Evolutionary conservation across 2,113 vertebrate species (phyloP).

Genomic region (Tenebrosternarchus preto): DNA sequence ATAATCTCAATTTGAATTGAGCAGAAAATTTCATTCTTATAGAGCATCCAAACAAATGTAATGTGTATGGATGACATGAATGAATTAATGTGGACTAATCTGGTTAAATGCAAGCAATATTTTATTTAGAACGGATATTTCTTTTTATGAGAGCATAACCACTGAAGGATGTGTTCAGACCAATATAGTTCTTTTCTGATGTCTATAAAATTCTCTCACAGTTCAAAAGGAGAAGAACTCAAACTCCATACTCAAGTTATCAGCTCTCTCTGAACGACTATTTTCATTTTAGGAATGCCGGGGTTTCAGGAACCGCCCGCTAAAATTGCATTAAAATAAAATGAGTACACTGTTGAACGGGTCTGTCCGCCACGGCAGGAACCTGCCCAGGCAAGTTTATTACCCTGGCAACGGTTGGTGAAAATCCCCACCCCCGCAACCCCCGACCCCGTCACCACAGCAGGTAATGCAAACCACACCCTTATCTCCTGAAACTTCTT

Average conservation of each 20-base stretch:
- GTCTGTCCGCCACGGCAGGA: background rate
- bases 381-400: background rate
- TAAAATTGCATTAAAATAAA: background rate
- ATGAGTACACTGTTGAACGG: background rate
- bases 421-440: background rate
- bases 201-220: too few species aligned
- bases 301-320: background rate
- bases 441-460: background rate
- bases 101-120: too few species aligned
- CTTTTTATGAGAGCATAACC: too few species aligned
- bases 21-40: background rate
- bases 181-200: background rate
- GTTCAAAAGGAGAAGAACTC: background rate
- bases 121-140: too few species aligned
- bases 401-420: background rate
- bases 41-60: too few species aligned
- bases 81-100: too few species aligned
- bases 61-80: too few species aligned
- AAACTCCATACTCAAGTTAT: background rate
- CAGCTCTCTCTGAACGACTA: background rate
- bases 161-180: too few species aligned
- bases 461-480: background rate
- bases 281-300: background rate
- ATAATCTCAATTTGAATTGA: too few species aligned
- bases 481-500: background rate